A percentile compares a stretch with the other conserved stretches of the same genome.
Conservation (phyloP, 1,140 invertebrate species). For the Nephila pilipes region DNA sequence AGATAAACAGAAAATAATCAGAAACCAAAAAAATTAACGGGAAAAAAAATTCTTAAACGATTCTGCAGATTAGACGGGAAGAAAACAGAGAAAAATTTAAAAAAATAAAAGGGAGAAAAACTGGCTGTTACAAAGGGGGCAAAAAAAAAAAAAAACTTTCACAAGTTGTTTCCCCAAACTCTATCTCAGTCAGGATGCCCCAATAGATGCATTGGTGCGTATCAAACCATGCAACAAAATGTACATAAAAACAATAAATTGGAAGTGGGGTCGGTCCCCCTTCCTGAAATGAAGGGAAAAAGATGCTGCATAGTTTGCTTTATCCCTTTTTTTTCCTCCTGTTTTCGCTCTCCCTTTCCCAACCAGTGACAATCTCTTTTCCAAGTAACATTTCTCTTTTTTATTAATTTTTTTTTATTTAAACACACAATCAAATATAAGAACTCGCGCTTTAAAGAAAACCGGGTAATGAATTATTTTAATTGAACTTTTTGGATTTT, state of each 20-base stretch:
- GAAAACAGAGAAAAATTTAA: neutral
- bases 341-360: neutral
- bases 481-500: too few relatives aligned
- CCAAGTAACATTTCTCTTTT: neutral
- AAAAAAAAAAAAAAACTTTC: neutral
- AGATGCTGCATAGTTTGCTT: neutral
- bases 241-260: slow-evolving; percentile 59
- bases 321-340: neutral
- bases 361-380: neutral
- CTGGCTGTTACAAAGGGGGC: neutral
- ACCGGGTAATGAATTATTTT: neutral
- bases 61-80: neutral
- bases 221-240: slow-evolving; percentile 35
- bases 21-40: too few relatives aligned
- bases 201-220: slow-evolving; percentile 33
- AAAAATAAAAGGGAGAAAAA: neutral
- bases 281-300: neutral
- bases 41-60: neutral
- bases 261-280: slow-evolving; percentile 18
- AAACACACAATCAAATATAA: neutral
- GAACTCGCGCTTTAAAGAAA: neutral
- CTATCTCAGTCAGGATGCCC: slow-evolving; percentile 9
- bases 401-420: neutral
- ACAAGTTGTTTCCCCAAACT: neutral
- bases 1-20: neutral